These are phyloP conservation scores for Perodicticus potto DNA, from an alignment of 2,797 vertebrate species.

Conservation along the genomic window DNA sequence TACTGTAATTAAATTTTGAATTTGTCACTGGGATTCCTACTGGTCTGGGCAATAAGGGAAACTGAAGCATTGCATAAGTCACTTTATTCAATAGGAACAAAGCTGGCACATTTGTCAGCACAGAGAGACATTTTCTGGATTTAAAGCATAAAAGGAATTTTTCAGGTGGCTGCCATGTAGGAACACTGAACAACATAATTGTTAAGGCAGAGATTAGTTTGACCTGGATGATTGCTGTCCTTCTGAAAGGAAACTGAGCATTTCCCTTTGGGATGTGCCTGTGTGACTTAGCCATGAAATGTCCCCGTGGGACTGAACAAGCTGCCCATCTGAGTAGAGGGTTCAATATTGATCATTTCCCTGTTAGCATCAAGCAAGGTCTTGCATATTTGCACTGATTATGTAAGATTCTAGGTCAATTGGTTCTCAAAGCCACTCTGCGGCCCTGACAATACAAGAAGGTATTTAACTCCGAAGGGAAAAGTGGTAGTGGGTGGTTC, in stretches of 20 bases:
- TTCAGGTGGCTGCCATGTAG: background rate
- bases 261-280: background rate
- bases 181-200: background rate
- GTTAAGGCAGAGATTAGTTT: background rate
- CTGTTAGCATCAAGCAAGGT: fast-evolving
- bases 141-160: background rate
- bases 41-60: background rate
- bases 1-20: background rate
- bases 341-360: background rate
- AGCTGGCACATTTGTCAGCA: background rate
- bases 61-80: background rate
- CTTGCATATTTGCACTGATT: background rate
- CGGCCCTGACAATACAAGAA: background rate
- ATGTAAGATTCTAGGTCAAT: background rate
- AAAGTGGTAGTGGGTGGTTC: background rate
- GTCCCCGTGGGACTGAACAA: background rate
- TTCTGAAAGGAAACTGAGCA: background rate
- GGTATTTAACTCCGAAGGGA: background rate
- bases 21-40: background rate
- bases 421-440: background rate
- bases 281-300: background rate
- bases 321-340: background rate
- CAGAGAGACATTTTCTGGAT: background rate
- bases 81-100: background rate
- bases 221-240: background rate